These are phyloP conservation scores for Drosophila tani DNA, from an alignment of 1,140 invertebrate species.

Conservation along the genomic window DNA sequence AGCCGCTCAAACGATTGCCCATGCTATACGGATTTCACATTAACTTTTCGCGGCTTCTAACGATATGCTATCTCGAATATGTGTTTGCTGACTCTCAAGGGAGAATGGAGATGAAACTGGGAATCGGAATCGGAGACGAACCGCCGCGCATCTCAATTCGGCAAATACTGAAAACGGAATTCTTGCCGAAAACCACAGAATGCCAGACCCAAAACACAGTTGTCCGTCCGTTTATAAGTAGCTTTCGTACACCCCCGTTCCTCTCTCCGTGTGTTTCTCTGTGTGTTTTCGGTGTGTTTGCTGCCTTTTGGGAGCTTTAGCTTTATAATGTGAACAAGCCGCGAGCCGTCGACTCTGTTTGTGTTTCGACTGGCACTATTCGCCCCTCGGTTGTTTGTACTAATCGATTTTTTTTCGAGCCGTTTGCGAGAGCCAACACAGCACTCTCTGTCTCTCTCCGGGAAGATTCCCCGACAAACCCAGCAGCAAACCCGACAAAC, in stretches of 20 bases:
- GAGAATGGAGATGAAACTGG: constrained; percentile 1
- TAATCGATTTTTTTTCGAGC: constrained; percentile 68
- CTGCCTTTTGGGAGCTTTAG: constrained; percentile 60
- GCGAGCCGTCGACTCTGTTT: constrained; percentile 39
- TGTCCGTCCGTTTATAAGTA: constrained; percentile 75
- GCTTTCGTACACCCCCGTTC: constrained; percentile 45
- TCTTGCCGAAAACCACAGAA: constrained; percentile 80
- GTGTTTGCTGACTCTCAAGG: constrained; percentile 18
- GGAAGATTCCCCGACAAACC: constrained; percentile 32
- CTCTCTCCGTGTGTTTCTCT: constrained; percentile 24
- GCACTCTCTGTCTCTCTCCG: constrained; percentile 16
- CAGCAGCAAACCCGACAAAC: constrained; percentile 19
- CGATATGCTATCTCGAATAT: constrained; percentile 10
- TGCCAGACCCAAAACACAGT: constrained; percentile 70
- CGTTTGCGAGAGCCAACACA: constrained; percentile 7
- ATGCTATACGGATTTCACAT: constrained; percentile 61
- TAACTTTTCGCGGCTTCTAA: constrained; percentile 19
- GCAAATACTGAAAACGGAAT: constrained; percentile 84
- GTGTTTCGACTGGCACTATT: constrained; percentile 50
- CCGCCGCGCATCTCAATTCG: constrained; percentile 84
- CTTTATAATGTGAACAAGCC: constrained; percentile 63
- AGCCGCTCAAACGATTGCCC: constrained; percentile 83
- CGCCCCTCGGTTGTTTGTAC: constrained; percentile 37
- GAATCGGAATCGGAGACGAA: constrained; percentile 37
- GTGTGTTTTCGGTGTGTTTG: constrained; percentile 34